phyloP scores from a whole-genome alignment of 2,113 vertebrate species.

The Brachypteracias leptosomus region DNA sequence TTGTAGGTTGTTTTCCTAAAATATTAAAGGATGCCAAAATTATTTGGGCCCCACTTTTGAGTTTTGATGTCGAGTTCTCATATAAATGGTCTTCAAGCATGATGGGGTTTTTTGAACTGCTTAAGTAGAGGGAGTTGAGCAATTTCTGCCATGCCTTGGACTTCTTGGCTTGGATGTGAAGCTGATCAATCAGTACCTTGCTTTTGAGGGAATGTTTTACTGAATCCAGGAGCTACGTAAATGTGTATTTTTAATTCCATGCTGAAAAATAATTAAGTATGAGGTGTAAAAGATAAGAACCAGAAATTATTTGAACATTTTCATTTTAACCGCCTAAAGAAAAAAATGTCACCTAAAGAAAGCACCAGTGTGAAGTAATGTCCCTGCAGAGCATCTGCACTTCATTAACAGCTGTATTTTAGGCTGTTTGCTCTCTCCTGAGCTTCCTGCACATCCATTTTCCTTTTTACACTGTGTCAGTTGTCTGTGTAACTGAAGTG shows the following conservation, averaged over 20 bases:
- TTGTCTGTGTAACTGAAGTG: fast-evolving
- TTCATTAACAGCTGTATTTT: neutral
- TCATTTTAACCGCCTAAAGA: neutral
- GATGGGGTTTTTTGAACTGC: neutral
- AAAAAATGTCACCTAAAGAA: neutral
- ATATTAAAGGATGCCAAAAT: neutral
- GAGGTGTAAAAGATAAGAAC: neutral
- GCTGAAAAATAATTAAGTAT: neutral
- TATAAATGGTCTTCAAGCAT: neutral
- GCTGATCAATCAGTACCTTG: neutral
- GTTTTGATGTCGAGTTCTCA: neutral
- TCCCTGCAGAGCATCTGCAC: neutral
- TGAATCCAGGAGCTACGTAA: neutral
- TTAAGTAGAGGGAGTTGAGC: neutral
- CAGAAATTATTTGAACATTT: fast-evolving
- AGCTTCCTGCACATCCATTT: fast-evolving
- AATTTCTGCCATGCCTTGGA: neutral
- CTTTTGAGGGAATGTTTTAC: neutral
- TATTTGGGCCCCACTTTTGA: no score
- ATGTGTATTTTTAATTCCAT: neutral
- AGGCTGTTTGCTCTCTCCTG: fast-evolving
- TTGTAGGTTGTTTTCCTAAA: neutral
- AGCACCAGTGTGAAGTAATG: neutral
- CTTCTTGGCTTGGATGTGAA: neutral
- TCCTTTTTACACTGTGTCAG: neutral